phyloP scores from a whole-genome alignment of 1,140 invertebrate species.

The Glossosoma conforme region DNA sequence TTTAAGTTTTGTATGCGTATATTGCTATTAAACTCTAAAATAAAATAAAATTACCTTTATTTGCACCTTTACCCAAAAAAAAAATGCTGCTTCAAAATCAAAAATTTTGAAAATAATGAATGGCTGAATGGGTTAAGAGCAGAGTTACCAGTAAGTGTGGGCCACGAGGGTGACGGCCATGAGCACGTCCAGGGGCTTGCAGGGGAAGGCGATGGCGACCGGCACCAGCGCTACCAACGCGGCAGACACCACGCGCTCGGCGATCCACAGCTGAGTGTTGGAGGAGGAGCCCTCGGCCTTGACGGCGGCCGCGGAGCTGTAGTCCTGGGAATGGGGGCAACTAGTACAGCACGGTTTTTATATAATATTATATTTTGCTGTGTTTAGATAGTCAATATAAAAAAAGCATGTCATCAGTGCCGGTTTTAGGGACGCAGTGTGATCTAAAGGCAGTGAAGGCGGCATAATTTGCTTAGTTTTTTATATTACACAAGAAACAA shows the following conservation, averaged over 20 bases:
- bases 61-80: too few relatives aligned
- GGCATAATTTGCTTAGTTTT: neutral
- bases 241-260: conserved; percentile 58
- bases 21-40: too few relatives aligned
- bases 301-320: conserved; percentile 8
- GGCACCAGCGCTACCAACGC: conserved; percentile 61
- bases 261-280: conserved; percentile 56
- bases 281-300: conserved; percentile 3
- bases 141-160: conserved; percentile 69
- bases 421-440: neutral
- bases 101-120: too few relatives aligned
- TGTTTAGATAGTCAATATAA: neutral
- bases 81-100: too few relatives aligned
- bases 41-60: too few relatives aligned
- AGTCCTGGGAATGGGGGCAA: conserved; percentile 10
- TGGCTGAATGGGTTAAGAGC: too few relatives aligned
- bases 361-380: too few relatives aligned
- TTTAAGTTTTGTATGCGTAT: too few relatives aligned
- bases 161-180: conserved; percentile 59
- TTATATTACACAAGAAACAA: neutral
- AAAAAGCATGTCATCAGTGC: neutral
- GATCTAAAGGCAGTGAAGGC: neutral
- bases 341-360: too few relatives aligned
- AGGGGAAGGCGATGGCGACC: conserved; percentile 56
- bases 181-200: conserved; percentile 57